phyloP scores from a whole-genome alignment of 2,888 invertebrate species.

The Digitonthophagus gazella region DNA sequence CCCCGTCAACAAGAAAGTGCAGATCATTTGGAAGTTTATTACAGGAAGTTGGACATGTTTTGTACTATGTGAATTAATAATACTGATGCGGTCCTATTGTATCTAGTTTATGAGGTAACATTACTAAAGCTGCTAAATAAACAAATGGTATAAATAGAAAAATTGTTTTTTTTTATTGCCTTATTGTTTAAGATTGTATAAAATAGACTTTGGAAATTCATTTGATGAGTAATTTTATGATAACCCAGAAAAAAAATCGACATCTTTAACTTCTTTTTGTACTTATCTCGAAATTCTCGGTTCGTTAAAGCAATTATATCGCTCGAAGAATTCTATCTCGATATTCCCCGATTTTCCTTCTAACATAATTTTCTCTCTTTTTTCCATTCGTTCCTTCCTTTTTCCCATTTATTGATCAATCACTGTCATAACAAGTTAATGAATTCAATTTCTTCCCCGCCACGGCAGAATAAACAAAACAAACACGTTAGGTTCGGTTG shows the following conservation, averaged over 20 bases:
- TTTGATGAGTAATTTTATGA: no score
- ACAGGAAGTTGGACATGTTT: no score
- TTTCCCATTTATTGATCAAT: background rate
- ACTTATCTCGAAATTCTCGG: background rate
- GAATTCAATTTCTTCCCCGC: background rate
- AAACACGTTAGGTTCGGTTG: background rate
- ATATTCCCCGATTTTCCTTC: background rate
- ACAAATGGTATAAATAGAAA: no score
- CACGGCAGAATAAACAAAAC: background rate
- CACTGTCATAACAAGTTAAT: background rate
- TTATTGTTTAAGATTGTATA: no score
- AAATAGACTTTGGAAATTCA: no score
- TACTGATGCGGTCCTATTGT: no score
- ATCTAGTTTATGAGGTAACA: no score
- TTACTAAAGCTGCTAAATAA: no score
- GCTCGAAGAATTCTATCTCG: background rate
- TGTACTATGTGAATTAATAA: no score
- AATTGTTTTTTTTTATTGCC: no score
- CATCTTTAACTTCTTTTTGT: background rate
- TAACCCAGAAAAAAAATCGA: background rate
- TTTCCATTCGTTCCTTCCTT: background rate
- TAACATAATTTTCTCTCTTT: background rate
- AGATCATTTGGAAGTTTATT: no score
- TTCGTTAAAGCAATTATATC: background rate
- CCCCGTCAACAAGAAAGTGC: no score